phyloP scores from a whole-genome alignment of 2,888 invertebrate species.

The Phengaris arion region DNA sequence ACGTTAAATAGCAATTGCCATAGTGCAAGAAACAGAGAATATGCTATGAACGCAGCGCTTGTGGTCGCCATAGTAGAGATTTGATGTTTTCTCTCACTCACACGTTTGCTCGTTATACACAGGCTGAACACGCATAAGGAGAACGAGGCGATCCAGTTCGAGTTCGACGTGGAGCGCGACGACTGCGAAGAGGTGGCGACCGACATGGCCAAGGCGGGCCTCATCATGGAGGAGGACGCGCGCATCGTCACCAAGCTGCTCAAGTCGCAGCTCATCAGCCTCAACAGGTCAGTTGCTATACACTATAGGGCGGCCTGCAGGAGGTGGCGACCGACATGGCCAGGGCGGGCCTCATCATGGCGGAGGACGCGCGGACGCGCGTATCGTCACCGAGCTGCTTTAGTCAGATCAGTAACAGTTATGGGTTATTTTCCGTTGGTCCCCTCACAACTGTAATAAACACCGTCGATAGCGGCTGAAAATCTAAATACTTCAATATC shows the following conservation, averaged over 20 bases:
- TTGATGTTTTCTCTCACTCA: not conserved
- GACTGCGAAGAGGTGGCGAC: conserved; percentile 95
- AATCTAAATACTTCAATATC: no score
- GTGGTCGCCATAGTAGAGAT: no score
- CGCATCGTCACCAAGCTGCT: conserved; percentile 94
- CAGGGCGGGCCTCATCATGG: conserved; percentile 95
- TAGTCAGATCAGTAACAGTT: conserved; percentile 75
- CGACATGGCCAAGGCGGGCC: conserved; percentile 97
- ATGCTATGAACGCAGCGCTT: no score
- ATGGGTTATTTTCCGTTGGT: no score
- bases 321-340: conserved; percentile 97
- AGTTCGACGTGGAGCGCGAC: conserved; percentile 95
- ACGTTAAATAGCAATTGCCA: no score
- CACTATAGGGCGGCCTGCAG: conserved; percentile 52
- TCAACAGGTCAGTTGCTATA: conserved; percentile 73
- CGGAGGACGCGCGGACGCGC: conserved; percentile 87
- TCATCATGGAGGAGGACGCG: conserved; percentile 97
- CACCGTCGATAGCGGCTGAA: no score
- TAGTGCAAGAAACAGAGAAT: no score
- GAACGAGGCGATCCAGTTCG: conserved; percentile 99
- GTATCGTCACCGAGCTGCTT: conserved; percentile 93
- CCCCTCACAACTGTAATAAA: no score
- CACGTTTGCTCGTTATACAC: not conserved
- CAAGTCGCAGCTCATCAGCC: conserved; percentile 90
- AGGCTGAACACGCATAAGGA: conserved; percentile 97